Evolutionary conservation across 2,113 vertebrate species (phyloP).

Genomic region (Paratilapia polleni): DNA sequence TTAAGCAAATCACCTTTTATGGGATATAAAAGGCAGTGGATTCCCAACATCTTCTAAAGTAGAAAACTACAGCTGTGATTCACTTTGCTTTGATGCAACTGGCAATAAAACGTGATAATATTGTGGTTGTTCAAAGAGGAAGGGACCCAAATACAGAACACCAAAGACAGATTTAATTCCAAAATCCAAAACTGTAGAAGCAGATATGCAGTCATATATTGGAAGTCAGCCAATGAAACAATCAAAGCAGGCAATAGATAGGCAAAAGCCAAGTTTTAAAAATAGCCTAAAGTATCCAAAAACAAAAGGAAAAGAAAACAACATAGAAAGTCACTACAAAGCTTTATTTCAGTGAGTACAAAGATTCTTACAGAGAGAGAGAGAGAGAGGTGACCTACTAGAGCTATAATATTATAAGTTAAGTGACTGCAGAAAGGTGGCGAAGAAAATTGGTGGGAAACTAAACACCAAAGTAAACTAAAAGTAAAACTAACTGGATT

Average conservation of each 20-base stretch:
- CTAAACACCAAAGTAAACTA: neutral
- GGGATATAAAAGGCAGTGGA: slow-evolving; percentile 6
- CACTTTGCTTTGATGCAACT: slow-evolving; percentile 29
- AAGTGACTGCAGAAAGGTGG: neutral
- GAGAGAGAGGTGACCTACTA: neutral
- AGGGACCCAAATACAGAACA: neutral
- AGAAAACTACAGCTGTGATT: slow-evolving; percentile 22
- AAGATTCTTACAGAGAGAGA: too few species aligned
- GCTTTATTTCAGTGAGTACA: neutral
- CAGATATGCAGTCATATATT: neutral
- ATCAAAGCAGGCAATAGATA: neutral
- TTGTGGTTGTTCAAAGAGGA: neutral
- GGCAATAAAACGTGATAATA: slow-evolving; percentile 5
- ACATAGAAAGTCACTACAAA: neutral
- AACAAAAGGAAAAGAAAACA: neutral
- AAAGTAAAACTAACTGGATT: neutral
- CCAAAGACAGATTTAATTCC: neutral
- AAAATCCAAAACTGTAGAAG: neutral
- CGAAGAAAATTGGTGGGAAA: neutral
- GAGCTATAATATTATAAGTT: neutral
- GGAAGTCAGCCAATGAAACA: neutral
- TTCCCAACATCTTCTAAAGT: neutral
- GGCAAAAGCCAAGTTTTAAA: neutral
- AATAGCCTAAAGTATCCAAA: neutral
- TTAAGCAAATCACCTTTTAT: neutral